Percentiles rank a stretch among this genome's conserved stretches.
phyloP scores from a whole-genome alignment of 2,888 invertebrate genomes.

The Anaspis maculata region DNA sequence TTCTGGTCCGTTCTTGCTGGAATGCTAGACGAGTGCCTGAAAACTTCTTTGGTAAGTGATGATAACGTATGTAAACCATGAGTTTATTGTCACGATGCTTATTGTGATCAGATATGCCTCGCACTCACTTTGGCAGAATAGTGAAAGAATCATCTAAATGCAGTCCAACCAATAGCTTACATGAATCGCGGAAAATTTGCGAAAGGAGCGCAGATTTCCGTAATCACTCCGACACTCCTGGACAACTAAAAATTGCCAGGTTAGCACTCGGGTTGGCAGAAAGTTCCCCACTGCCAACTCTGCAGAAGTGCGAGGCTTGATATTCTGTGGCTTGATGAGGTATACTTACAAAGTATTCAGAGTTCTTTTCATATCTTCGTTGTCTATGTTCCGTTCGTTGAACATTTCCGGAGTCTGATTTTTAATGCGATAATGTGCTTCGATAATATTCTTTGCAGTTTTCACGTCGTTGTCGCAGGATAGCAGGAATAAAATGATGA shows the following conservation, averaged over 20 bases:
- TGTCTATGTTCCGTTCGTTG: conserved; percentile 45
- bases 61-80: too few relatives aligned
- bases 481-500: conserved; percentile 56
- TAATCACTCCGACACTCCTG: too few relatives aligned
- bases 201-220: too few relatives aligned
- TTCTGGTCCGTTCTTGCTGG: conserved; percentile 25
- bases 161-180: too few relatives aligned
- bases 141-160: too few relatives aligned
- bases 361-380: conserved; percentile 38
- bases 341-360: conserved; percentile 49
- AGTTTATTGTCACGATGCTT: too few relatives aligned
- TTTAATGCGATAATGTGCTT: conserved; percentile 52
- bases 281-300: neutral
- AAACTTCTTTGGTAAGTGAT: conserved; percentile 4
- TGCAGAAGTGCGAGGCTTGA: conserved; percentile 3
- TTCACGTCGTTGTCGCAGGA: conserved; percentile 55
- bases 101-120: too few relatives aligned
- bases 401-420: conserved; percentile 57
- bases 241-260: too few relatives aligned
- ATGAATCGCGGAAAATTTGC: too few relatives aligned
- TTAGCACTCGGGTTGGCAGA: too few relatives aligned
- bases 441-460: conserved; percentile 54
- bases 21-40: conserved; percentile 22
- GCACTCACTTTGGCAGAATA: too few relatives aligned
- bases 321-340: conserved; percentile 12